Base-by-base conservation (phyloP, 2,113 vertebrate species). In the Chaetops frenatus region DNA sequence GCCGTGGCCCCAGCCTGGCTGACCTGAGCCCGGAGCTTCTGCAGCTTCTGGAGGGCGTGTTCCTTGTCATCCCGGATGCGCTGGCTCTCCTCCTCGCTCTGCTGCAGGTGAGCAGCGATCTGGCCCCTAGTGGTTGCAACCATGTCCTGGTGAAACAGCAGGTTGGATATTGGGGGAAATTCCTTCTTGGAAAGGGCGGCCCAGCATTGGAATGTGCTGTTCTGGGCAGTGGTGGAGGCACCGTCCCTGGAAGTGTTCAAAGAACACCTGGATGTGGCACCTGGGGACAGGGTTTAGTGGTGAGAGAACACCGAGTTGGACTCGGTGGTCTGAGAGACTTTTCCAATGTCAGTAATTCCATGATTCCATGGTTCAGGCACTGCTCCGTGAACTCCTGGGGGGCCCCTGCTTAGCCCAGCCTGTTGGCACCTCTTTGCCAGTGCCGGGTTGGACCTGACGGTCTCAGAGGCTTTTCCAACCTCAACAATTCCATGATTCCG, bases 1-100 rank as follows among this genome's bases (percentile, higher is more conserved):
- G 98, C 97, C 11, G 44, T 16, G 6, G 56, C 69, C 73, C 94
- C 88, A 12, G 92, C 95, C 48, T 62, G 95, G 51, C 71, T 97
- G 95, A 98, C 92, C 60, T 97, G 96, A 9, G 45, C n/a, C 74
- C 98, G 98, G 12, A 99, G 96, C 90, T 97, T 97, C 42, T 92
- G 97, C 19, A 98, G 97, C 53, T 97, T 97, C 38, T 62, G 38
- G 3, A 97, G 86, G 38, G 97, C 80, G 8, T 95, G 66, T 2
- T 98, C 98, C 66, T 98, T 98, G 31, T 97, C 96, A 2, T 92
- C 95, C 38, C 93, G 91, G 4, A 93, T 27, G 2, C 8, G 61
- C 18, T 51, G 94, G 17, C 85, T 97, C 86, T 95, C 95, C 64
- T 97, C 78, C 54, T 98, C 96, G 0, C 85, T 96, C 35, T 98